Evolutionary conservation across 2,888 invertebrate genomes (phyloP).

Genomic region (Tiliacea aurago): DNA sequence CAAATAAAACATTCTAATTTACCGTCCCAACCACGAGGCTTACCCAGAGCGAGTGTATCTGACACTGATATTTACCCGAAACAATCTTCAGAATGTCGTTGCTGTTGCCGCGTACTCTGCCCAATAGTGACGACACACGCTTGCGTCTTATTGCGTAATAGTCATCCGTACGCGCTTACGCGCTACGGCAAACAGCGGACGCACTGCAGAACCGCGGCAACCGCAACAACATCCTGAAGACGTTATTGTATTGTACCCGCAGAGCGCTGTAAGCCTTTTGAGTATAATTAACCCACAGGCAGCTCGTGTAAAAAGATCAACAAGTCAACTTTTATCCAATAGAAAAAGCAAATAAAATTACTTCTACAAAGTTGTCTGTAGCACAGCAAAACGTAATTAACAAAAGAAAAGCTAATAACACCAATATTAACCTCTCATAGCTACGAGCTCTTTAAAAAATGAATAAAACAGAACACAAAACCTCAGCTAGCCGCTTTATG

Average conservation of each 20-base stretch:
- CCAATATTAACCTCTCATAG: conserved; percentile 35
- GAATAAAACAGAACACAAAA: conserved; percentile 51
- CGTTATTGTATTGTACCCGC: no score
- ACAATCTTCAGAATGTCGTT: no score
- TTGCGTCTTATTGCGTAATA: no score
- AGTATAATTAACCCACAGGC: no score
- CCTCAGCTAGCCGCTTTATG: conserved; percentile 47
- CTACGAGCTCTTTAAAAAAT: conserved; percentile 35
- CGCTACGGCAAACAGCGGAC: no score
- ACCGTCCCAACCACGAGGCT: background rate
- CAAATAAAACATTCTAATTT: background rate
- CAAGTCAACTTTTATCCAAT: background rate
- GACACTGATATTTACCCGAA: background rate
- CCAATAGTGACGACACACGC: no score
- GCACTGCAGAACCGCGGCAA: no score
- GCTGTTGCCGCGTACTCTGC: no score
- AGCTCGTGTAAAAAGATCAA: no score
- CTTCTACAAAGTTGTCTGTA: background rate
- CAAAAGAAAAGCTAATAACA: conserved; percentile 30
- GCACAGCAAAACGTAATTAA: conserved; percentile 13
- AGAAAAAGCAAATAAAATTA: background rate
- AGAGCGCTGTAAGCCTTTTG: no score
- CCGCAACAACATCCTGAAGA: no score
- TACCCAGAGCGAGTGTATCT: background rate
- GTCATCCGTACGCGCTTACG: no score